phyloP scores from a whole-genome alignment of 2,888 invertebrate species.

The Drosophila cognata region DNA sequence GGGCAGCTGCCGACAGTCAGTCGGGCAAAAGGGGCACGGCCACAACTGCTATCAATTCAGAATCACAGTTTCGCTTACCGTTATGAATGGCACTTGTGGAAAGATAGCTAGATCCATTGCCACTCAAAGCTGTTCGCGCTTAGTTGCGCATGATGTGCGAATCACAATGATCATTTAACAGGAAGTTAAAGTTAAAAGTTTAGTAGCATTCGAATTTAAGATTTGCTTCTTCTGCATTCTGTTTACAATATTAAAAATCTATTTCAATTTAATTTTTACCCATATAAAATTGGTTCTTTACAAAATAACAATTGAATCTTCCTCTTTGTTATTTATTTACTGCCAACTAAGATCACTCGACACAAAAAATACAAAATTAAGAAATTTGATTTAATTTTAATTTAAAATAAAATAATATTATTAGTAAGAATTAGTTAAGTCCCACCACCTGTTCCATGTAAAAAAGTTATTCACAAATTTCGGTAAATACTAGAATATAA shows the following conservation, averaged over 20 bases:
- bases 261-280: background rate
- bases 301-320: background rate
- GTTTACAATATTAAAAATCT: background rate
- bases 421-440: too few relatives aligned
- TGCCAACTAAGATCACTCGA: too few relatives aligned
- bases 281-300: background rate
- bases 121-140: background rate
- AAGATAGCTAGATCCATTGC: background rate
- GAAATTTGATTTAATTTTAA: too few relatives aligned
- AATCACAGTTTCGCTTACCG: constrained; percentile 41
- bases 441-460: too few relatives aligned
- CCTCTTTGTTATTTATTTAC: background rate
- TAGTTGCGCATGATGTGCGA: background rate
- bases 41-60: constrained; percentile 14
- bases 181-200: background rate
- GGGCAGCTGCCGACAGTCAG: background rate
- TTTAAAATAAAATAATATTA: too few relatives aligned
- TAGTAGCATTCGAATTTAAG: background rate
- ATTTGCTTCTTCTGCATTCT: background rate
- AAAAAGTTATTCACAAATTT: too few relatives aligned
- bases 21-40: background rate
- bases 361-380: too few relatives aligned
- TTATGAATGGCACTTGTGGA: constrained; percentile 28
- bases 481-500: too few relatives aligned
- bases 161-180: background rate